Conservation (phyloP, 2,113 vertebrate species). For the Xenopus laevis region DNA sequence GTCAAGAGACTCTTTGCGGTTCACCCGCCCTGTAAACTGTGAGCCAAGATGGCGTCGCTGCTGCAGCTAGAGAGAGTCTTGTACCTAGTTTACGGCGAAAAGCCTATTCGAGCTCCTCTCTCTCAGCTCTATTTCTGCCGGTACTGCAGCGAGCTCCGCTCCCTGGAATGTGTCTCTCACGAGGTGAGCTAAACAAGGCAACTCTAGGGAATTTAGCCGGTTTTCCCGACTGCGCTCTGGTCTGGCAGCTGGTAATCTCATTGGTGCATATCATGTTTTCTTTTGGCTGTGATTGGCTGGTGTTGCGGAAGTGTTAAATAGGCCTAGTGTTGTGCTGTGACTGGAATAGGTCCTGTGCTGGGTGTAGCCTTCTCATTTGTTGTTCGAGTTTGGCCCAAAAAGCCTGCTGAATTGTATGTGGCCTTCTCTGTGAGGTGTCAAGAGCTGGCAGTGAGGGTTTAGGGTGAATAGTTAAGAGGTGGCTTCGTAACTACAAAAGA, state of each 20-base stretch:
- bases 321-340: neutral
- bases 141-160: slow-evolving; percentile 92
- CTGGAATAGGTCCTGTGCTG: too few species aligned
- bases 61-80: slow-evolving; percentile 87
- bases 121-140: slow-evolving; percentile 96
- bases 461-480: too few species aligned
- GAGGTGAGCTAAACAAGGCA: slow-evolving; percentile 71
- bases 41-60: slow-evolving; percentile 87
- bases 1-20: too few species aligned
- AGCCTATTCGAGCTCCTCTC: slow-evolving; percentile 81
- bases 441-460: too few species aligned
- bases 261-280: neutral
- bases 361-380: too few species aligned
- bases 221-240: too few species aligned
- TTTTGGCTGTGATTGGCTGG: neutral
- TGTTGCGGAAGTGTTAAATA: neutral
- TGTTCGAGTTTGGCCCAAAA: too few species aligned
- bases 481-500: too few species aligned
- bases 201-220: too few species aligned
- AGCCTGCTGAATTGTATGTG: too few species aligned
- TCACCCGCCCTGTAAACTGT: too few species aligned
- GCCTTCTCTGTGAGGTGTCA: too few species aligned
- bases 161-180: slow-evolving; percentile 94
- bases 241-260: neutral
- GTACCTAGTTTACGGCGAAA: slow-evolving; percentile 89